A percentile compares a stretch with the other conserved stretches of the same genome.
phyloP scores from a whole-genome alignment of 1,140 invertebrate genomes.

The Thaumatotibia leucotreta region DNA sequence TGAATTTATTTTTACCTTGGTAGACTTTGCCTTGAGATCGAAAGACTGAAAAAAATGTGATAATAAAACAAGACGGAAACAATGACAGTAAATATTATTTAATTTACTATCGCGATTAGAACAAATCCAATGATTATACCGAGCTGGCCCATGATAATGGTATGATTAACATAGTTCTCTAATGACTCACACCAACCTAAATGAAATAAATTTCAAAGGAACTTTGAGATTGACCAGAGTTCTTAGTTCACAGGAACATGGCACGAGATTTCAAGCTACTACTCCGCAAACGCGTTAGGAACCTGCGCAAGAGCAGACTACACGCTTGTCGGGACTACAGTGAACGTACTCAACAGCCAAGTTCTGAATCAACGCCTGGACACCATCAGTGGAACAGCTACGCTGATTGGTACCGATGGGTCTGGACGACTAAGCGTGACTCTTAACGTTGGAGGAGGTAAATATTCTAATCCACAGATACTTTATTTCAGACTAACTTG shows the following conservation, averaged over 20 bases:
- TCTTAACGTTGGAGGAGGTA: background rate
- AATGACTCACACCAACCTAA: background rate
- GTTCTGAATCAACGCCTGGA: background rate
- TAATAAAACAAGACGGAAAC: no score
- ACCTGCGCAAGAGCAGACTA: background rate
- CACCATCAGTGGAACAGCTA: background rate
- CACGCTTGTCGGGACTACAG: background rate
- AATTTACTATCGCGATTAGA: background rate
- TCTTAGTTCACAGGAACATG: background rate
- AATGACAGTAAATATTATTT: background rate
- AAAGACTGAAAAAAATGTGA: no score
- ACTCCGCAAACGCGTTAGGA: background rate
- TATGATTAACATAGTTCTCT: background rate
- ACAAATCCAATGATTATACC: background rate
- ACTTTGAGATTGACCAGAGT: background rate
- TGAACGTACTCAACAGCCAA: background rate
- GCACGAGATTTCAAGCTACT: conserved; percentile 6
- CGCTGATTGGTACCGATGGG: background rate
- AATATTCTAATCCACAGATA: no score
- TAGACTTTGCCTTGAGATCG: no score
- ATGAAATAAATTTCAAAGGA: background rate
- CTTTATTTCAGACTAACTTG: no score
- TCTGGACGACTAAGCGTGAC: background rate
- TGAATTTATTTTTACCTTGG: no score
- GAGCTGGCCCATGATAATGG: background rate